Evolutionary conservation across 2,797 vertebrate species (phyloP), one percentile per base, ranked within the genome.

Genomic region (Myripristis jacobus): DNA sequence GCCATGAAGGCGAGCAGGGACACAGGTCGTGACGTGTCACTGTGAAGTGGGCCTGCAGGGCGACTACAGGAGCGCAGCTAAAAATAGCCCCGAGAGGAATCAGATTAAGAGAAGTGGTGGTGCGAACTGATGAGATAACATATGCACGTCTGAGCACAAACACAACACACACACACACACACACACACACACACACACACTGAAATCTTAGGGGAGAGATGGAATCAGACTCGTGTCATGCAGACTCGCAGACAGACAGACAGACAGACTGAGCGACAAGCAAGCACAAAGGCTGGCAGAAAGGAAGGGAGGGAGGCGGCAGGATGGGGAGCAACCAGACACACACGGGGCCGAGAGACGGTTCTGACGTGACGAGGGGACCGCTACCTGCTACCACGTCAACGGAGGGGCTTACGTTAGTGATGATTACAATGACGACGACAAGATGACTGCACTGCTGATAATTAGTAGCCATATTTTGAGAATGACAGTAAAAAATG

Each of bases 61-160:
- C 22, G 36, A 50, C 48, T 53, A 43, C 43, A 65, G 62, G 48
- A 43, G 22, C 72, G 50, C 4, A 41, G 79, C 86, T 92, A 92
- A 82, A 92, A 90, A 93, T 93, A 93, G 85, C 81, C 29, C 82
- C 43, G 74, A 89, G 87, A 86, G 86, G 82, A 91, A 89, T 91
- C 91, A 80, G 83, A 90, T 91, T 90, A 86, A 78, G 77, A 89
- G 86, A 86, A 84, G 80, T 61, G 81, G 86, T 89, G 86, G 89
- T 91, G 87, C 86, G 74, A 89, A 89, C 88, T 91, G 90, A 92
- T 92, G 89, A 91, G 88, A 89, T 90, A 87, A 86, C 85, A 85
- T 84, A 86, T 83, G 78, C 54, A 74, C 75, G 65, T 75, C 54
- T 55, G 29, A n/a, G 58, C 43, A 53, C 47, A 50, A 29, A 38